Percentiles rank a stretch among this genome's conserved stretches.
Conservation (phyloP, 37 sponge, comb jelly and placozoan species). For the Axinella damicornis region DNA sequence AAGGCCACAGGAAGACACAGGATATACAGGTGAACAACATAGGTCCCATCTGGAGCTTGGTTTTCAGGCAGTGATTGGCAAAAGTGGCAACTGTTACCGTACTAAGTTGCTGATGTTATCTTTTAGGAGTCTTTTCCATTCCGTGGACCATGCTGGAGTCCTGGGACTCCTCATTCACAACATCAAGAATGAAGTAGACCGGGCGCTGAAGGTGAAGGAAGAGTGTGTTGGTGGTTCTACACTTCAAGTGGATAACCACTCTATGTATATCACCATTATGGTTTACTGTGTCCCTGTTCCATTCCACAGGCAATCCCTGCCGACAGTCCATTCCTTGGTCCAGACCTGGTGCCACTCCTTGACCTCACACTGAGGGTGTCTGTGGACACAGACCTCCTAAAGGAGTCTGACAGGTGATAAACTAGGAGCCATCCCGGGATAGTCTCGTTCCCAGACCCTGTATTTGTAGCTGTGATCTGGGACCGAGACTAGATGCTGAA, state of each 20-base stretch:
- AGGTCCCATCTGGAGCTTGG: too few relatives aligned
- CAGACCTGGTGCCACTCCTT: constrained; percentile 28
- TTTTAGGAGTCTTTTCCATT: constrained; percentile 21
- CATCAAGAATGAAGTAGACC: constrained; percentile 74
- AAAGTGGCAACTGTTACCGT: too few relatives aligned
- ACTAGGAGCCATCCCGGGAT: too few relatives aligned
- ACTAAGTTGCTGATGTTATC: too few relatives aligned
- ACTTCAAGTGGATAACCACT: too few relatives aligned
- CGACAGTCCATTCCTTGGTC: constrained; percentile 50
- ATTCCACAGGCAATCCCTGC: background rate
- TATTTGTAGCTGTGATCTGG: too few relatives aligned
- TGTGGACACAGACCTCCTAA: constrained; percentile 40
- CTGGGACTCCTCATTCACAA: constrained; percentile 62
- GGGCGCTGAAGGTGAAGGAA: constrained; percentile 39
- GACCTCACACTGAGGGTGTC: constrained; percentile 7
- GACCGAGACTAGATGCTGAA: too few relatives aligned
- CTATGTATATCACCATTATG: too few relatives aligned
- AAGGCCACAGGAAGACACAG: constrained; percentile 24
- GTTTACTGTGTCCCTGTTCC: too few relatives aligned
- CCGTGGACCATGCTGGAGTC: constrained; percentile 60
- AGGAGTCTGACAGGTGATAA: constrained; percentile 67
- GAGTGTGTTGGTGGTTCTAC: too few relatives aligned
- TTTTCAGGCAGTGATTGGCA: too few relatives aligned
- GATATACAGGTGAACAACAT: constrained; percentile 22
- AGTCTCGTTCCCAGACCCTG: too few relatives aligned